Conservation (phyloP, 2,888 invertebrate genomes). For the Cephus pulcher region DNA sequence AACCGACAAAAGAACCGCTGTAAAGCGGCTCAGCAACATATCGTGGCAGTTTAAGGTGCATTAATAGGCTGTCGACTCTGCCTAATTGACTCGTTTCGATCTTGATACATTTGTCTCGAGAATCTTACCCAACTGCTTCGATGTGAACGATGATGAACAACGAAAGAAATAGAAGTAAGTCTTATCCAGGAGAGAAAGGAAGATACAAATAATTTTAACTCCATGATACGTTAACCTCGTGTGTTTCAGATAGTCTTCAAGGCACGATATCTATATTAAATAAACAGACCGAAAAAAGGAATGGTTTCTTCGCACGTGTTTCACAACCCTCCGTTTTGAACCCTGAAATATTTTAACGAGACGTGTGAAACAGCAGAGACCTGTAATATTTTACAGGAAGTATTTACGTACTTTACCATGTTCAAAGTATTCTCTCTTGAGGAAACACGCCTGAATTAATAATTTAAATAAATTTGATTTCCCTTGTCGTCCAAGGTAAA, state of each 20-base stretch:
- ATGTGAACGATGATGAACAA: background rate
- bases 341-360: background rate
- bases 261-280: background rate
- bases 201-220: background rate
- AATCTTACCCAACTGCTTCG: background rate
- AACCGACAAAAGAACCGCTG: background rate
- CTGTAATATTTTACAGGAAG: background rate
- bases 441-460: background rate
- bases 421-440: background rate
- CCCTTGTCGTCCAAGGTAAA: background rate
- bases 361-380: background rate
- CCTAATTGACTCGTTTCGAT: slow-evolving; percentile 21
- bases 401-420: background rate
- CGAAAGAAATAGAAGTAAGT: background rate
- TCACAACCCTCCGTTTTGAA: background rate
- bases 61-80: slow-evolving; percentile 21
- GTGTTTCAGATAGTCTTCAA: background rate
- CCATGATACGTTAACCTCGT: background rate
- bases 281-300: slow-evolving; percentile 6
- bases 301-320: background rate
- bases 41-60: background rate
- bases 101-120: background rate
- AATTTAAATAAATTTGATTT: background rate
- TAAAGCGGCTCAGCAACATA: background rate
- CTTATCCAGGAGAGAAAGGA: background rate